A percentile compares a stretch with the other conserved stretches of the same genome.
Conservation (phyloP, 2,888 invertebrate species). For the Apocheima hispidaria region DNA sequence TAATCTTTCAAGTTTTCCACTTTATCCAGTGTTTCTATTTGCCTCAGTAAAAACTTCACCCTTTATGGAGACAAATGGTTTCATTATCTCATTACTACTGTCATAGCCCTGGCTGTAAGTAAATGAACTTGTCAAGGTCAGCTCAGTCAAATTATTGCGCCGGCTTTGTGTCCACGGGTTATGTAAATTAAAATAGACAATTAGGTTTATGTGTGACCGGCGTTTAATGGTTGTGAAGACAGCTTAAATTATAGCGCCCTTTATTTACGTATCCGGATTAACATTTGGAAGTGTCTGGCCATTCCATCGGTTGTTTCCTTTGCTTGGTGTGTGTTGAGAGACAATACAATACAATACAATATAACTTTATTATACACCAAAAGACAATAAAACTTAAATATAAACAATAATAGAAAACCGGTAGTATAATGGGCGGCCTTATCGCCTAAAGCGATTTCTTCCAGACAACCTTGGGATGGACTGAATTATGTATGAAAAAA, state of each 20-base stretch:
- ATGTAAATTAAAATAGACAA: conserved; percentile 65
- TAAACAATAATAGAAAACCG: too few species aligned
- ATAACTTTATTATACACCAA: too few species aligned
- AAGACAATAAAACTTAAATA: too few species aligned
- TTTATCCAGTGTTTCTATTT: conserved; percentile 28
- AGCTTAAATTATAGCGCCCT: conserved; percentile 21
- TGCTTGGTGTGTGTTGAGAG: conserved; percentile 26
- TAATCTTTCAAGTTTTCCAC: conserved; percentile 46
- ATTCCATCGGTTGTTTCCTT: conserved; percentile 31
- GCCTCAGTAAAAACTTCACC: conserved; percentile 45
- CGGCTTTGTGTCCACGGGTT: conserved; percentile 55
- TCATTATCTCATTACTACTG: conserved; percentile 53
- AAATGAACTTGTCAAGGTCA: conserved; percentile 70
- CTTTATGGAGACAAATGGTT: conserved; percentile 48
- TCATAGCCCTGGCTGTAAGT: conserved; percentile 48
- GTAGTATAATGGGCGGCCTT: too few species aligned
- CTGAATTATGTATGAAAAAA: too few species aligned
- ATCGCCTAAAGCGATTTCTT: too few species aligned
- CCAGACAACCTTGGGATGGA: too few species aligned
- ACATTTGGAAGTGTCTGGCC: conserved; percentile 6
- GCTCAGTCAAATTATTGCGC: conserved; percentile 56
- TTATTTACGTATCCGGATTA: conserved; percentile 30
- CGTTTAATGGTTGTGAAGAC: conserved; percentile 36
- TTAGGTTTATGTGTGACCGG: conserved; percentile 58
- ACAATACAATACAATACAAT: background rate